phyloP scores from a whole-genome alignment of 2,113 vertebrate genomes.

The Hippocampus abdominalis region DNA sequence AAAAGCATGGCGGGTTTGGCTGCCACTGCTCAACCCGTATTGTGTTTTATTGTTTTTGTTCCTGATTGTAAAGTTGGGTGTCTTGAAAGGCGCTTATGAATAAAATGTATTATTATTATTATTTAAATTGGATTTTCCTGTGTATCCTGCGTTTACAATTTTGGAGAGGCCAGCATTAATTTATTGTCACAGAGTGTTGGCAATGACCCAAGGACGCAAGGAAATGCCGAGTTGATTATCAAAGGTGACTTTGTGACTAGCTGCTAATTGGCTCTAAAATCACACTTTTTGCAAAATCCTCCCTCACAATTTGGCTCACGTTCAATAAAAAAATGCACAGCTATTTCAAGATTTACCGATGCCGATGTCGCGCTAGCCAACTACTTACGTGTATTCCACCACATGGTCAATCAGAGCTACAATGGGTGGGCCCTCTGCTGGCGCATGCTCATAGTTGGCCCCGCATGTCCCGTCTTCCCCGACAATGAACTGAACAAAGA shows the following conservation, averaged over 20 bases:
- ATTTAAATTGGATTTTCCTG: too few species aligned
- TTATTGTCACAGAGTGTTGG: too few species aligned
- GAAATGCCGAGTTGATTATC: neutral
- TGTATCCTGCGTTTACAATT: too few species aligned
- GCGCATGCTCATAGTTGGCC: conserved; percentile 87
- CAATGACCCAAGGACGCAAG: too few species aligned
- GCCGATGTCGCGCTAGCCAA: neutral
- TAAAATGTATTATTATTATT: too few species aligned
- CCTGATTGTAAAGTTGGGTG: too few species aligned
- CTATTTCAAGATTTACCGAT: too few species aligned
- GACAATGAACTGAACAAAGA: conserved; percentile 81
- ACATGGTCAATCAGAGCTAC: conserved; percentile 87
- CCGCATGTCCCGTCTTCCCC: conserved; percentile 92
- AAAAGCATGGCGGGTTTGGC: too few species aligned
- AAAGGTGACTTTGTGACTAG: neutral
- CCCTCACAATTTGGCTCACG: neutral
- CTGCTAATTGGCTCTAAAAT: neutral
- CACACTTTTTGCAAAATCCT: neutral
- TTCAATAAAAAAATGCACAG: neutral
- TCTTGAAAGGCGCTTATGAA: too few species aligned
- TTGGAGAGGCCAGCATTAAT: too few species aligned
- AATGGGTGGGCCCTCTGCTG: conserved; percentile 90
- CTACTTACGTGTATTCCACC: conserved; percentile 87
- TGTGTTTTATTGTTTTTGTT: too few species aligned
- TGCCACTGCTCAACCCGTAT: too few species aligned